Base-by-base conservation (phyloP, 1,140 invertebrate species). In the Geopemphigus sp. region DNA sequence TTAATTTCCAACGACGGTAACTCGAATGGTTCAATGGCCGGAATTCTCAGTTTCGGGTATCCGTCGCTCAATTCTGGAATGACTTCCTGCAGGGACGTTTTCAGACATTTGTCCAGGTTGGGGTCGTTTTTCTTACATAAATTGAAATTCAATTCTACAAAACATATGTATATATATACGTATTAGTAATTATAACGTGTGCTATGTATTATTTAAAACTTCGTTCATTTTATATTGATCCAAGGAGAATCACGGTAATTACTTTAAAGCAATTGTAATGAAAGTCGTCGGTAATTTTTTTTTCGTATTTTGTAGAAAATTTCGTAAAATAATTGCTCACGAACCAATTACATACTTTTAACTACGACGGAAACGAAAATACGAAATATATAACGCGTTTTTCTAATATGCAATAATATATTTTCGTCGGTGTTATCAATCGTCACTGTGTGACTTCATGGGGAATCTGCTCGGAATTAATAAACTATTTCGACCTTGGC, bases 1-100 rank as follows among this genome's bases (percentile, higher is more conserved):
- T 82, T 81, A 6, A 83, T 83, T 32, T 83, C 81, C 47, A 85
- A 57, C 1, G 83, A 70, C 56, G 82, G 78, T 0, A 86, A 74
- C n/a, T 74, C n/a, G 4, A 86, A 81, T 1, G 84, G 83, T 66
- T 86, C 84, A 2, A 86, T 73, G 0, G 83, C 72, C 22, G 76
- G 80, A 39, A 86, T 73, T 32, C 85, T 84, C 15, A 86, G 61
- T 56, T 80, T 81, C 5, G 82, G 82, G 47, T 81, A 80, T 50
- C 83, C 83, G 83, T 80, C 68, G 39, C 57, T 39, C 45, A 78
- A 61, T 6, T 78, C 81, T 8, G 81, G 81, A 56, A 81, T 81
- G n/a, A 74, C 81, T 14, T 45, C 47, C 61, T 81, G 81, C 15
- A 81, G 19, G n/a, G 81, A 76, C 14, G 47, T 74, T 47, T 54